Base-by-base conservation (phyloP, 2,797 vertebrate species). In the Urophycis tenuis region DNA sequence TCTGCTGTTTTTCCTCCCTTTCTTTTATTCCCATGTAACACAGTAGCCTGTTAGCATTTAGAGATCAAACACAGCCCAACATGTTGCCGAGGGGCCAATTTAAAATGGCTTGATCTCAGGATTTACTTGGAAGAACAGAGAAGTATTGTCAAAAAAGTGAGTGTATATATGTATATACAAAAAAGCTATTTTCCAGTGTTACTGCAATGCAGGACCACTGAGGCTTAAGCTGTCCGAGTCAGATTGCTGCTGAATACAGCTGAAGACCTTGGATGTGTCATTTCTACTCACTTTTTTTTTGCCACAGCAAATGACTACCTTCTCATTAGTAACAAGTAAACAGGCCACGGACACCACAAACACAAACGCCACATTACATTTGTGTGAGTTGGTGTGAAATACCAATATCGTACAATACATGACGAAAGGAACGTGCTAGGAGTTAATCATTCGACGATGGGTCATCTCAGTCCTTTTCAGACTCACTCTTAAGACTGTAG, bases 1-100 rank as follows among this genome's bases (percentile, higher is more conserved):
- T 81, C 75, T 81, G 80, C 31, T 31, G 17, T 71, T 77, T 45
- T 76, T 83, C 25, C 25, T 67, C 11, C 22, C 25, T 60, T n/a
- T 60, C 53, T 60, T 60, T 60, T 60, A 60, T 60, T 60, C 60
- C 60, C 60, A 29, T 29, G 60, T 60, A 60, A n/a, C 53, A 60
- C 53, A 25, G 53, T 25, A 60, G 53, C 53, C 53, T 60, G 53
- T 60, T 60, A 75, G 35, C 12, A 74, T 74, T 71, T 79, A 31
- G 1, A 45, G 72, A 33, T 67, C 60, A 67, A 29, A 60, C 41
- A 12, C 35, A 69, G 33, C n/a, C 9, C 53, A 67, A 29, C 36
- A n/a, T 29, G 22, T 33, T 1, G 19, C 30, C 67, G 1, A 39
- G 41, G 33, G 36, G 22, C 25, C 78, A 73, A 80, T 29, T 67